These are phyloP conservation scores for Microplitis manilae DNA, from an alignment of 2,888 invertebrate species.

Conservation along the genomic window DNA sequence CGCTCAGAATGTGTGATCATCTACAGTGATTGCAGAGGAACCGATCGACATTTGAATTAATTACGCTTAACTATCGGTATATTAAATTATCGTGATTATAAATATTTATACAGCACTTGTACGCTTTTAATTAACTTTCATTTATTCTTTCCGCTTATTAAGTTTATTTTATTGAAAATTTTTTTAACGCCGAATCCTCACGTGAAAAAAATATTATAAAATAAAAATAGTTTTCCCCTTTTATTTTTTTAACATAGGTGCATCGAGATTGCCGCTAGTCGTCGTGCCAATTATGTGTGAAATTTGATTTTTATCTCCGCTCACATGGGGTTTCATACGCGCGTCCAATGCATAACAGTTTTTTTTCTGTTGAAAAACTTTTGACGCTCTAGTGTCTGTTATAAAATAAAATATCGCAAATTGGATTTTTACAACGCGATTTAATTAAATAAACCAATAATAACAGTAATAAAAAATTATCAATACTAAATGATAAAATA, in stretches of 20 bases:
- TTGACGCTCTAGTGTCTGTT: background rate
- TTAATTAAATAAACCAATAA: slow-evolving; percentile 6
- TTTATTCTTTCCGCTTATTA: background rate
- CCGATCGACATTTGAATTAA: slow-evolving; percentile 36
- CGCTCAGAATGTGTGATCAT: slow-evolving; percentile 39
- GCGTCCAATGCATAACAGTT: slow-evolving; percentile 27
- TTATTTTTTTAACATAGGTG: background rate
- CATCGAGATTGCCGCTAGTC: slow-evolving; percentile 21
- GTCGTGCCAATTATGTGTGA: slow-evolving; percentile 40
- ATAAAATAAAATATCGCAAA: slow-evolving; percentile 14
- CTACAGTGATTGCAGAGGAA: slow-evolving; percentile 23
- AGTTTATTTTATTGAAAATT: background rate
- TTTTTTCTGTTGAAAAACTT: slow-evolving; percentile 3
- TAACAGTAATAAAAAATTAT: slow-evolving; percentile 9
- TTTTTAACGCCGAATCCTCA: background rate
- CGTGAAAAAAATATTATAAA: background rate
- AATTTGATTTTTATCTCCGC: slow-evolving; percentile 37
- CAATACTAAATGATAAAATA: background rate
- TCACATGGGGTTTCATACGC: slow-evolving; percentile 20
- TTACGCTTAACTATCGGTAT: slow-evolving; percentile 28
- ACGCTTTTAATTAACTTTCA: background rate
- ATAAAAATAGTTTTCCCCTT: slow-evolving; percentile 27
- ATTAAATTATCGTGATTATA: background rate
- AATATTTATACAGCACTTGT: slow-evolving; percentile 4
- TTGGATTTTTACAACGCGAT: slow-evolving; percentile 20